Percentiles rank a stretch among this genome's conserved stretches.
Conservation (phyloP, 2,888 invertebrate genomes). For the Ceraclea dissimilis region DNA sequence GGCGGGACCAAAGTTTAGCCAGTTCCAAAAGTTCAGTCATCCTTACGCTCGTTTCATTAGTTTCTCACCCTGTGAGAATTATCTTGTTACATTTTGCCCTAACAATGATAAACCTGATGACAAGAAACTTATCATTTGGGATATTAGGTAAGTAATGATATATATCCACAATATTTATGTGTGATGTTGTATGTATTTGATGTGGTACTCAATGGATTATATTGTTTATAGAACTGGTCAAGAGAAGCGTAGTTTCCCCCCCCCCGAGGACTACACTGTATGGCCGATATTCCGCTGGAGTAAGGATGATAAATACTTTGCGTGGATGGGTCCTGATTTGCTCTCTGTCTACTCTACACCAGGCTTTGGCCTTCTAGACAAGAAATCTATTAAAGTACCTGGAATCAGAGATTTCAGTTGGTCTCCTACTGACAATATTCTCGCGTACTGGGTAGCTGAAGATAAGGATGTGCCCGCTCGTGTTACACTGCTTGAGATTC, state of each 20-base stretch:
- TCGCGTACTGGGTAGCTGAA: slow-evolving; percentile 98
- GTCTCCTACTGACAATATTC: slow-evolving; percentile 94
- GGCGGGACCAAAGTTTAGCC: slow-evolving; percentile 91
- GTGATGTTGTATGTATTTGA: neutral
- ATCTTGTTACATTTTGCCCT: slow-evolving; percentile 90
- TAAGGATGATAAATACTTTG: slow-evolving; percentile 91
- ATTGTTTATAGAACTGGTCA: slow-evolving; percentile 61
- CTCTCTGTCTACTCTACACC: slow-evolving; percentile 96
- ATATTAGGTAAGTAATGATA: slow-evolving; percentile 59
- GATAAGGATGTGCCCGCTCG: slow-evolving; percentile 94
- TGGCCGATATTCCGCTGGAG: slow-evolving; percentile 99
- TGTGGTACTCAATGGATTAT: neutral
- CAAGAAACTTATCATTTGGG: slow-evolving; percentile 92
- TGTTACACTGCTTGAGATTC: slow-evolving; percentile 87
- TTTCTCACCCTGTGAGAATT: slow-evolving; percentile 96
- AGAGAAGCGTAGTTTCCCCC: slow-evolving; percentile 85
- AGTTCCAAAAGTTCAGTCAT: slow-evolving; percentile 88
- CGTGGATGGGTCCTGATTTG: slow-evolving; percentile 73
- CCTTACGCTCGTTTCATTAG: slow-evolving; percentile 90
- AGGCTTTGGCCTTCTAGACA: slow-evolving; percentile 87
- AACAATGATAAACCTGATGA: slow-evolving; percentile 62
- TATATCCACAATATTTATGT: neutral
- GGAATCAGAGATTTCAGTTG: slow-evolving; percentile 93
- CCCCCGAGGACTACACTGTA: slow-evolving; percentile 72
- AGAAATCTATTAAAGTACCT: slow-evolving; percentile 86